phyloP scores from a whole-genome alignment of 2,888 invertebrate genomes.

The Dinocampus coccinellae region DNA sequence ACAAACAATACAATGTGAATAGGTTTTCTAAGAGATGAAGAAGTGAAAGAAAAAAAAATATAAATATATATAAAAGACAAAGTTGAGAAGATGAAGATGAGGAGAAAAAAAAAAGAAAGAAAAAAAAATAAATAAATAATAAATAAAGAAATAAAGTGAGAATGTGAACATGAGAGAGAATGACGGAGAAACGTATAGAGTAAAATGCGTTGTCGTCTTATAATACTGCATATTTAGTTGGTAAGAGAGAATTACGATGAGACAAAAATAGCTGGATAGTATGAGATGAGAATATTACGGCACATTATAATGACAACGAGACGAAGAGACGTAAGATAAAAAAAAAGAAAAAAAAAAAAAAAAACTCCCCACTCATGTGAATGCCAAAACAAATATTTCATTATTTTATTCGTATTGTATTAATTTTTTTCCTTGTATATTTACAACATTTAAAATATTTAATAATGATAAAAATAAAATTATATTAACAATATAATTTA shows the following conservation, averaged over 20 bases:
- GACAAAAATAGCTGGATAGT: conserved; percentile 54
- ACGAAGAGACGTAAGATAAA: conserved; percentile 38
- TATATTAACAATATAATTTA: too few species aligned
- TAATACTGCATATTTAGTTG: conserved; percentile 20
- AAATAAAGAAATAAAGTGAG: not conserved
- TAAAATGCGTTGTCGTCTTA: not conserved
- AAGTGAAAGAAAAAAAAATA: not conserved
- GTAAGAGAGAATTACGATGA: conserved; percentile 45
- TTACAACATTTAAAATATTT: too few species aligned
- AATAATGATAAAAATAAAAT: too few species aligned
- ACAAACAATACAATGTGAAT: not conserved
- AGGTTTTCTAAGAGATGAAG: not conserved
- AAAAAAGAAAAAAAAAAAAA: not conserved
- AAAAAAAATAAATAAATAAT: not conserved
- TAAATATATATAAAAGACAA: too few species aligned
- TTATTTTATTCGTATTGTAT: too few species aligned
- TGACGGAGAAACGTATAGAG: too few species aligned
- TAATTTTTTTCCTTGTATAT: too few species aligned
- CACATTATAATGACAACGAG: conserved; percentile 52
- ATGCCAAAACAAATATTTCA: too few species aligned
- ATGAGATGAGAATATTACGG: conserved; percentile 54
- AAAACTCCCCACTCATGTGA: too few species aligned
- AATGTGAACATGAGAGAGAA: too few species aligned
- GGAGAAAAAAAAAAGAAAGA: not conserved
- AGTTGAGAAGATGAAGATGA: too few species aligned